These are phyloP conservation scores for Paramormyrops kingsleyae DNA, from an alignment of 2,113 vertebrate genomes.

Conservation along the genomic window DNA sequence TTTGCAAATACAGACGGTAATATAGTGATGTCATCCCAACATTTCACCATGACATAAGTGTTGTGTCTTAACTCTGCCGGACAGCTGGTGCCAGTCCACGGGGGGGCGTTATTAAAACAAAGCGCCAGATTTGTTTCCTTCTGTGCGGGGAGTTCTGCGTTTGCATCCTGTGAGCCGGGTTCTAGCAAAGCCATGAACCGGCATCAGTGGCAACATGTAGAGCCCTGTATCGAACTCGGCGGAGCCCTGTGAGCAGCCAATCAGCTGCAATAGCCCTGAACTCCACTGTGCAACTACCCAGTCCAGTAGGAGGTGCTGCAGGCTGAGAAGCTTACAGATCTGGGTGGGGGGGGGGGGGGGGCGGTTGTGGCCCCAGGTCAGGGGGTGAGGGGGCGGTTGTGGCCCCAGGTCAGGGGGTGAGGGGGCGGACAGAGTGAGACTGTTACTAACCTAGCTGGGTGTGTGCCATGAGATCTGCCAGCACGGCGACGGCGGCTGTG, in stretches of 20 bases:
- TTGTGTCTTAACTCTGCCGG: background rate
- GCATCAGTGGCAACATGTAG: background rate
- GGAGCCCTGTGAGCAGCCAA: background rate
- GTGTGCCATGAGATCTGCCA: conserved; percentile 83
- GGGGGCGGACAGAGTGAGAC: background rate
- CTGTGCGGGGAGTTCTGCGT: background rate
- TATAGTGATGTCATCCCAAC: background rate
- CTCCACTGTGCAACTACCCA: background rate
- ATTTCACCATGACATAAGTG: background rate
- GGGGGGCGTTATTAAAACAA: background rate
- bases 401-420: background rate
- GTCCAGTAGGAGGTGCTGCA: conserved; percentile 9
- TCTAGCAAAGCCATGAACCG: background rate
- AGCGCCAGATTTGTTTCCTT: background rate
- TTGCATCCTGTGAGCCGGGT: background rate
- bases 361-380: background rate
- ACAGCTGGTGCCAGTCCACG: background rate
- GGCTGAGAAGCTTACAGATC: background rate
- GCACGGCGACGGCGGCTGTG: conserved; percentile 66
- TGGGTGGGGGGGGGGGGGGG: background rate
- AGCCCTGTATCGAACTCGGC: background rate
- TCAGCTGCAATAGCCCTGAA: background rate
- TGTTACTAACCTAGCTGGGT: conserved; percentile 83
- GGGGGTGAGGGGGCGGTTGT: background rate
- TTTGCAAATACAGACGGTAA: background rate